These are phyloP conservation scores for Thalassaphorura encarpata DNA, from an alignment of 1,140 invertebrate genomes.

Conservation along the genomic window DNA sequence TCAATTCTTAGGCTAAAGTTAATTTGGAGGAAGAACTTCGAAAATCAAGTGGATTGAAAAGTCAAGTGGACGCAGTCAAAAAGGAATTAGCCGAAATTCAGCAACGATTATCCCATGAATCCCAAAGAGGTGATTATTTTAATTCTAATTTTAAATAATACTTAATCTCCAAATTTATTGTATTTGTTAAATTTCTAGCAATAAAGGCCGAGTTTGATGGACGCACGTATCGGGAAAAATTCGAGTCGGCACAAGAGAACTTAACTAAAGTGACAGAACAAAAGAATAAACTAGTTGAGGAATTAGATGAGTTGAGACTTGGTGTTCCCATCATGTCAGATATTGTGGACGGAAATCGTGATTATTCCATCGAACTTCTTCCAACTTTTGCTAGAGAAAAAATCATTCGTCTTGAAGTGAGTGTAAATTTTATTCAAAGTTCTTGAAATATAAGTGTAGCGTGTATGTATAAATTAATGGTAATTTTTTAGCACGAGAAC, in stretches of 20 bases:
- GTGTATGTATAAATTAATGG: not conserved
- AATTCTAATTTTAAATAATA: too few species aligned
- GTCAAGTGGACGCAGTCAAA: slow-evolving; percentile 26
- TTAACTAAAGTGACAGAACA: slow-evolving; percentile 26
- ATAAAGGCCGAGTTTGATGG: slow-evolving; percentile 26
- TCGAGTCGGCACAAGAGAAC: slow-evolving; percentile 20
- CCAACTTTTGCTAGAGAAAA: slow-evolving; percentile 24
- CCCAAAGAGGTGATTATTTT: slow-evolving; percentile 22
- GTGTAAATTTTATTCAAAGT: not conserved
- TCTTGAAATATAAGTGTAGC: too few species aligned
- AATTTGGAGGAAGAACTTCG: slow-evolving; percentile 22
- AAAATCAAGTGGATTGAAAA: slow-evolving; percentile 26
- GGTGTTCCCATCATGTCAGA: not conserved
- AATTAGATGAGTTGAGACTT: slow-evolving; percentile 27
- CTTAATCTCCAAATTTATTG: not conserved
- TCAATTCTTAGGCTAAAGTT: slow-evolving; percentile 20
- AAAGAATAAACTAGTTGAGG: slow-evolving; percentile 16
- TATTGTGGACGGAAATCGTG: not conserved
- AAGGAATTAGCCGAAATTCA: slow-evolving; percentile 29
- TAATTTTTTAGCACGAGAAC: slow-evolving; percentile 25
- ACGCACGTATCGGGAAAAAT: slow-evolving; percentile 18
- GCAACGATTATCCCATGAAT: slow-evolving; percentile 28
- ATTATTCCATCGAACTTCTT: slow-evolving; percentile 29
- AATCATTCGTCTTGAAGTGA: slow-evolving; percentile 27
- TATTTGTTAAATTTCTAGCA: slow-evolving; percentile 9